Evolutionary conservation across 2,888 invertebrate genomes (phyloP).

Genomic region (Reticulitermes lucifugus): DNA sequence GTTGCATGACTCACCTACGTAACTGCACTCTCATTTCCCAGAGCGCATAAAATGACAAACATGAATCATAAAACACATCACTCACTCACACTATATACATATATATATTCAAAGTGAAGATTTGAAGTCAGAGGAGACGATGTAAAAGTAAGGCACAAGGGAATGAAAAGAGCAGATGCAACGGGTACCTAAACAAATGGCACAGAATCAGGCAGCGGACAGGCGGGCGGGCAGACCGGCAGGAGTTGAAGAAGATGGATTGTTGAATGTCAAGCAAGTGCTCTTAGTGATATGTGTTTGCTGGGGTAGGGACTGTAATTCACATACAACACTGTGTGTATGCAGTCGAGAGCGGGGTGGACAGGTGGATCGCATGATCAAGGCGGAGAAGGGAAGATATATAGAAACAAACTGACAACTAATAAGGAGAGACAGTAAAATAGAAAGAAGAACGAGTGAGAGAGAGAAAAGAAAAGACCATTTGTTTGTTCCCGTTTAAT

Average conservation of each 20-base stretch:
- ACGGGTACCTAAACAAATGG: slow-evolving; percentile 27
- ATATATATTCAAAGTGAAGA: neutral
- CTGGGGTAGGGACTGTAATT: slow-evolving; percentile 23
- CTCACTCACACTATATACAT: neutral
- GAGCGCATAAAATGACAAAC: neutral
- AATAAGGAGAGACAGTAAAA: slow-evolving; percentile 48
- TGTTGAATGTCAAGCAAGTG: slow-evolving; percentile 11
- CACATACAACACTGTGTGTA: slow-evolving; percentile 15
- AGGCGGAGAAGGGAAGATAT: slow-evolving; percentile 37
- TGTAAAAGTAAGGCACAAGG: neutral
- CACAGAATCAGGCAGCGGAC: slow-evolving; percentile 14
- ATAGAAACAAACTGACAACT: slow-evolving; percentile 46
- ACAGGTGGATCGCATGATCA: slow-evolving; percentile 15
- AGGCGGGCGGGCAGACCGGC: neutral
- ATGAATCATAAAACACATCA: neutral
- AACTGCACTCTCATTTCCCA: neutral
- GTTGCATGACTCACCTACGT: neutral
- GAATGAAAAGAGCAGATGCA: slow-evolving; percentile 26
- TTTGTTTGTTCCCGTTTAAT: slow-evolving; percentile 54
- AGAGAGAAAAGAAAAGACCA: slow-evolving; percentile 50
- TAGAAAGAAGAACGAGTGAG: slow-evolving; percentile 42
- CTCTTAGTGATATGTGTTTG: slow-evolving; percentile 13
- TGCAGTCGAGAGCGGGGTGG: slow-evolving; percentile 25
- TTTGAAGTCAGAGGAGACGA: neutral
- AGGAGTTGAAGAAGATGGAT: slow-evolving; percentile 35